Percentiles rank a stretch among this genome's conserved stretches.
Evolutionary conservation across 2,797 vertebrate genomes (phyloP).

Genomic region (Echiichthys vipera): DNA sequence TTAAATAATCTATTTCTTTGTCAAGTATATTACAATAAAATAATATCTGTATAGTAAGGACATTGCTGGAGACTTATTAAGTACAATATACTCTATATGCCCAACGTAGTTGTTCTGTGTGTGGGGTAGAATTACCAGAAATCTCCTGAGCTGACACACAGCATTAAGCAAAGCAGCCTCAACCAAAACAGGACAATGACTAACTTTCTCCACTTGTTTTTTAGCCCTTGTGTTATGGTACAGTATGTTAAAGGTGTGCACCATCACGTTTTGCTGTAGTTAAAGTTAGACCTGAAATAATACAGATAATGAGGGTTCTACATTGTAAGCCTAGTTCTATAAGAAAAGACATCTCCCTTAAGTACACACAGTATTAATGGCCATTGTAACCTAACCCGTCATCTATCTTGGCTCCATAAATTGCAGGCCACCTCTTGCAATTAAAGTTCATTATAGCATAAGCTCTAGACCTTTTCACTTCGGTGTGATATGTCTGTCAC

Average conservation of each 20-base stretch:
- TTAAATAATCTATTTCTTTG: neutral
- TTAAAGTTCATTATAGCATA: too few species aligned
- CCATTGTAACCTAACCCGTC: too few species aligned
- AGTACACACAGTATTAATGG: too few species aligned
- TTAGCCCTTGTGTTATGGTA: neutral
- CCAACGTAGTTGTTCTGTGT: neutral
- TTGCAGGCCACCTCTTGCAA: too few species aligned
- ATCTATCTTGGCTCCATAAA: too few species aligned
- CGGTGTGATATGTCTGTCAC: too few species aligned
- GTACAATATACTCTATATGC: neutral
- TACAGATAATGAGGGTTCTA: neutral
- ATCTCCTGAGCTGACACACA: neutral
- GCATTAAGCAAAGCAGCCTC: neutral
- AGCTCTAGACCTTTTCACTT: too few species aligned
- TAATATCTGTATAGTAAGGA: neutral
- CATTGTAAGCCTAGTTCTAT: neutral
- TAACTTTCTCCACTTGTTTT: neutral
- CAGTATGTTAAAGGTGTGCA: neutral
- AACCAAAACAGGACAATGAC: conserved; percentile 12
- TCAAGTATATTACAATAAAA: neutral
- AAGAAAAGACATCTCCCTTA: too few species aligned
- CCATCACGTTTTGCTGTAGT: neutral
- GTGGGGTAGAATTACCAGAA: neutral
- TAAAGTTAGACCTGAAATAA: neutral
- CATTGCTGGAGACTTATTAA: neutral